These are phyloP conservation scores for Ornithorhynchus anatinus DNA, from an alignment of 2,113 vertebrate species.

Conservation along the genomic window DNA sequence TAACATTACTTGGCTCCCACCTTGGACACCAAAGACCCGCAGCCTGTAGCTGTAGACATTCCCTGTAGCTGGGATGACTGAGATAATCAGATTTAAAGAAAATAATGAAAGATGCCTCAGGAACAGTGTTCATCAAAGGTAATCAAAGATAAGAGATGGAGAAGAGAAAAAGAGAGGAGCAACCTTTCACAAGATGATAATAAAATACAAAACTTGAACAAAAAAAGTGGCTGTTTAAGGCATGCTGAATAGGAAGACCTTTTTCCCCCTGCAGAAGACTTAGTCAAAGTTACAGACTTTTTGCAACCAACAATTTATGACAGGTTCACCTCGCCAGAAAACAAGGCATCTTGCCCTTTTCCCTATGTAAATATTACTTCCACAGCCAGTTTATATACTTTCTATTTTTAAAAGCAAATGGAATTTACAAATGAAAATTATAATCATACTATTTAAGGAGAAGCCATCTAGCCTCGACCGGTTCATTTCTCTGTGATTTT, in stretches of 20 bases:
- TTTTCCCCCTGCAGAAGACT: neutral
- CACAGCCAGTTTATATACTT: too few species aligned
- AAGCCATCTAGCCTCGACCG: neutral
- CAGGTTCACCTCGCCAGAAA: neutral
- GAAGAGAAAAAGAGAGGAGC: constrained; percentile 18
- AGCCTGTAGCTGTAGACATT: neutral
- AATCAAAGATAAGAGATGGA: neutral
- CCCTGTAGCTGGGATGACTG: neutral
- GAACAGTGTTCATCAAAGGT: neutral
- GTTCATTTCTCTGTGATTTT: too few species aligned
- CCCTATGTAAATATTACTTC: too few species aligned
- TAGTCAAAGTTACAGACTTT: neutral
- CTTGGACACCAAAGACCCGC: neutral
- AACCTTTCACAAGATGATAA: neutral
- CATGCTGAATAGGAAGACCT: neutral
- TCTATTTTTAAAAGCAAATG: too few species aligned
- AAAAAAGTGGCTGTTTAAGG: neutral
- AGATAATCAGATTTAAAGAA: neutral
- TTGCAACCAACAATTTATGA: neutral
- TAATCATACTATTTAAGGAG: neutral
- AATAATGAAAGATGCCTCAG: neutral
- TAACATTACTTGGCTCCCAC: neutral
- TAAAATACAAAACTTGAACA: neutral
- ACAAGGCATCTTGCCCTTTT: neutral
- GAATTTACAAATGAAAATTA: too few species aligned